phyloP scores from a whole-genome alignment of 53 echinoderm and acorn worm genomes.

The Apostichopus leukothele region DNA sequence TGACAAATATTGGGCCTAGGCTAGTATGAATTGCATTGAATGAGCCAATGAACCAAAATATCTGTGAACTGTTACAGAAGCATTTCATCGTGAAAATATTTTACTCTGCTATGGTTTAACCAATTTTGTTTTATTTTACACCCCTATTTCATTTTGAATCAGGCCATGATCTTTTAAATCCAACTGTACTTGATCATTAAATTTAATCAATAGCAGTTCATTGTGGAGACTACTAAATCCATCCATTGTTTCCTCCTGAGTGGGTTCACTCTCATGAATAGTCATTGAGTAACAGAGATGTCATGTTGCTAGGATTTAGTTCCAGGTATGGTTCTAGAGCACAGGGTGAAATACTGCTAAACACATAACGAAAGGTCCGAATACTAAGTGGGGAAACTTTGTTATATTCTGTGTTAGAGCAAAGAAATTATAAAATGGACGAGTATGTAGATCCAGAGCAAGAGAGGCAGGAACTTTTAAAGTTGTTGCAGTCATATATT shows the following conservation, averaged over 20 bases:
- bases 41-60: no score
- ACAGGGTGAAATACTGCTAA: not conserved
- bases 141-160: constrained; percentile 25
- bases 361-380: not conserved
- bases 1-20: no score
- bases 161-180: not conserved
- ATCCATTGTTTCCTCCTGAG: not conserved
- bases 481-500: constrained; percentile 87
- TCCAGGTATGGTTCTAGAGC: not conserved
- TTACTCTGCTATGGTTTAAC: not conserved
- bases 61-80: no score
- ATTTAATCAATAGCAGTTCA: constrained; percentile 11
- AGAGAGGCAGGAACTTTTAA: constrained; percentile 85
- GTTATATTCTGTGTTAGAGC: not conserved
- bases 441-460: constrained; percentile 81
- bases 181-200: constrained; percentile 7
- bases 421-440: constrained; percentile 54
- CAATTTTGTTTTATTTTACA: not conserved
- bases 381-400: not conserved
- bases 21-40: no score
- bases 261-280: constrained; percentile 30
- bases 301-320: constrained; percentile 41
- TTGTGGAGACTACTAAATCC: not conserved
- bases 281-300: not conserved
- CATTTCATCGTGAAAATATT: no score